Base-by-base conservation (phyloP, 2,113 vertebrate genomes). In the Dicrurus megarhynchus region DNA sequence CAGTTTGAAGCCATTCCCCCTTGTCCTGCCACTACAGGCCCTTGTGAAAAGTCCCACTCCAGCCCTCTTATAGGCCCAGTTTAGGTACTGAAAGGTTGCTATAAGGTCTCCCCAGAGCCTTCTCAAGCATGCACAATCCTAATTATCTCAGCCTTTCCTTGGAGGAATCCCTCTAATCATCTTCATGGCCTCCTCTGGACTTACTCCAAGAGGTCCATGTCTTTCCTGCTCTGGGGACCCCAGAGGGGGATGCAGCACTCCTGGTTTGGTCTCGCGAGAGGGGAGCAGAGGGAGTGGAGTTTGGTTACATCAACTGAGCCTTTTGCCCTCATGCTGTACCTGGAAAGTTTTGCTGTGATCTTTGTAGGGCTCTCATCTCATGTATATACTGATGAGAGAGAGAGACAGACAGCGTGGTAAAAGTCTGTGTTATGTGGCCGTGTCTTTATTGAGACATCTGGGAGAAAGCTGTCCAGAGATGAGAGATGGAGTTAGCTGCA, bases 401-500 rank as follows among this genome's bases (percentile, higher is more conserved):
- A 49, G 70, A 67, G 69, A 64, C 47, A 59, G 88, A 91, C 65
- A 56, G 47, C 0, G 0, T 63, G 41, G 70, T 87, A 96, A 92
- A 95, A 96, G 53, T 84, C 75, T 93, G 35, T 8, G 71, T 70
- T 53, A 9, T 57, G 85, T 85, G 82, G 23, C 89, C 11, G 0
- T 95, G 41, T 77, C 78, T 95, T 94, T 70, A 97, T 84, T 91
- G 91, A 85, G 75, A 69, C 56, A 73, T 82, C 70, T 88, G 65
- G 70, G 27, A 81, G 53, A 89, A 95, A 95, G 37, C 78, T 97
- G 70, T 81, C 76, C 7, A 33, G 65, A 89, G 84, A 94, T 96
- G 60, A 98, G 92, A 93, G 91, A 90, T 91, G 89, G 87, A 92
- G 89, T 94, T 95, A 90, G 71, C 73, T 13, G 20, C 39, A 82